A percentile compares a stretch with the other conserved stretches of the same genome.
Evolutionary conservation across 1,140 invertebrate species (phyloP).

Genomic region (Temnothorax nylanderi): DNA sequence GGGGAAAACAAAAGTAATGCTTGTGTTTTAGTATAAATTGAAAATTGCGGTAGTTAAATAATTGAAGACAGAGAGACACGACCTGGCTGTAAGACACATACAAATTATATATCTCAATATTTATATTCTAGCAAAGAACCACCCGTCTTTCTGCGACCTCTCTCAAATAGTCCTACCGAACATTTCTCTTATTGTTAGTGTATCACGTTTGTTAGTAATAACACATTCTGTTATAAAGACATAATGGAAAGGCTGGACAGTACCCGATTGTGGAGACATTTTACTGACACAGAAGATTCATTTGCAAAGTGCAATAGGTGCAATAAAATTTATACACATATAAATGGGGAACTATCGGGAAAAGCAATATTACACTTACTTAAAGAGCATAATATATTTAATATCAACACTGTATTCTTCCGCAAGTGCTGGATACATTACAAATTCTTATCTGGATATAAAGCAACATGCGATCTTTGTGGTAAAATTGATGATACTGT

Average conservation of each 20-base stretch:
- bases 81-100: neutral
- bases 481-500: neutral
- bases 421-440: neutral
- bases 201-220: neutral
- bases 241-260: neutral
- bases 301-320: neutral
- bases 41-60: neutral
- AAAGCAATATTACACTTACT: neutral
- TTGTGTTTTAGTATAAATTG: neutral
- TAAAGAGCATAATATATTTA: neutral
- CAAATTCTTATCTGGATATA: neutral
- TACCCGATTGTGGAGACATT: neutral
- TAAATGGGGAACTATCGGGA: neutral
- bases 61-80: neutral
- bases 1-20: neutral
- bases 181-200: neutral
- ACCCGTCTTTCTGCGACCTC: neutral
- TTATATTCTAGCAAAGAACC: neutral
- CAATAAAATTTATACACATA: neutral
- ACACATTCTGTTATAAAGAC: neutral
- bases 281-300: neutral
- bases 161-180: neutral
- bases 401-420: neutral
- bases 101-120: neutral
- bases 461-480: neutral